Base-by-base conservation (phyloP, 2,113 vertebrate species). In the Stictonetta naevosa region DNA sequence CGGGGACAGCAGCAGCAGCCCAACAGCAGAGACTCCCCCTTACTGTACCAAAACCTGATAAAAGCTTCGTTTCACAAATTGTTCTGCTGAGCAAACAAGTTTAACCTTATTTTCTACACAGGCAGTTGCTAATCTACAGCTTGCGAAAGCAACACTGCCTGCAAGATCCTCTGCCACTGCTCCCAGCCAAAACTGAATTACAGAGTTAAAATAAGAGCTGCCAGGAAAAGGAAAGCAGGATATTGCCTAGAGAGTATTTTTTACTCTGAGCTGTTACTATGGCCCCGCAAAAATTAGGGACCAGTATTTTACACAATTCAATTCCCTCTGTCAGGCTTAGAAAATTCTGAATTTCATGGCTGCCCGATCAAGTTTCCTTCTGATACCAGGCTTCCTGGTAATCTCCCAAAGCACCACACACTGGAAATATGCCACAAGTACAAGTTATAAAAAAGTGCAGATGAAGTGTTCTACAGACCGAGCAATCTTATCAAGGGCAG, bases 341-440 rank as follows among this genome's bases (percentile, higher is more conserved):
- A 95, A 89, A 95, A 91, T 59, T 84, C 77, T 38, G 22, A 87
- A 93, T 92, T 95, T 96, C 93, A 88, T 4, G 2, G 77, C 69
- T 86, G n/a, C 55, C 38, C 50, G 62, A 81, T 86, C 73, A 73
- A 87, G 86, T 94, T 93, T 92, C 88, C 84, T 69, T 82, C 75
- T 8, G 11, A 91, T 78, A 84, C 40, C 69, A 86, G 72, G 50
- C 46, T 91, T 92, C 66, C 62, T 62, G 38, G 86, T 95, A 85
- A 86, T 73, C 48, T 84, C 90, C 77, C 73, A 82, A 91, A 82
- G 75, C 71, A 92, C 48, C 74, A 90, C 26, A 64, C 34, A 31
- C 11, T 81, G 84, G 67, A 96, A 86, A 91, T 9, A 73, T 0
- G 21, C 48, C 68, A 53, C 34, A 81, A 90, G 26, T 44, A 67